phyloP scores from a whole-genome alignment of 2,113 vertebrate species.

The Chloropsis hardwickii region DNA sequence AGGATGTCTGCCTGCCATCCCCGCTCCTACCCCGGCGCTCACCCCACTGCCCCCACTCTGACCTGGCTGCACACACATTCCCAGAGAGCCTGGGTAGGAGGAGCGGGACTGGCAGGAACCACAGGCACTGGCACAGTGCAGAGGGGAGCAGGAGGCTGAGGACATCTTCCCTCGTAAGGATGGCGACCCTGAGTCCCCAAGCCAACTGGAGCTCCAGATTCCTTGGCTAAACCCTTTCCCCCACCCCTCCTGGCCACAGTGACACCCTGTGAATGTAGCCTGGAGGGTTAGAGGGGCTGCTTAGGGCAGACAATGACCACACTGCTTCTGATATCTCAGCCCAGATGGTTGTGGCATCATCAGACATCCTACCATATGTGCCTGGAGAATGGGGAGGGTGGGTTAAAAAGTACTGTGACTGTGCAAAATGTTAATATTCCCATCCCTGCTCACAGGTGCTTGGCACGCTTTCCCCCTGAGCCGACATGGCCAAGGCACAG shows the following conservation, averaged over 20 bases:
- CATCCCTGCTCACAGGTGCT: neutral
- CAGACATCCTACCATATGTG: neutral
- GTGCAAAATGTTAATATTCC: neutral
- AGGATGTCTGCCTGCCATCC: slow-evolving; percentile 14
- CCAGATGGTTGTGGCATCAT: neutral
- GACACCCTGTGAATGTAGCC: neutral
- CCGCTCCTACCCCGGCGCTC: slow-evolving; percentile 1
- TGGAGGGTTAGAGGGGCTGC: neutral
- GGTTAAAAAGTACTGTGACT: neutral
- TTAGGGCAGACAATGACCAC: neutral
- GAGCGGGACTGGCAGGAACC: neutral
- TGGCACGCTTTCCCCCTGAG: neutral
- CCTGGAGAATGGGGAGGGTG: neutral
- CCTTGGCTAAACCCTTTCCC: neutral
- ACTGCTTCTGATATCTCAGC: neutral
- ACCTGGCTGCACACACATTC: neutral
- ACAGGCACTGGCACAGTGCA: neutral
- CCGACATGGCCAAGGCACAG: neutral
- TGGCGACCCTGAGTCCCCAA: neutral
- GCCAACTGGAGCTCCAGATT: neutral
- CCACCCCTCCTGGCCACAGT: neutral
- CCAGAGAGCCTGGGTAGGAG: neutral
- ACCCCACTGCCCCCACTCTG: neutral
- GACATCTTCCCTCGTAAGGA: neutral
- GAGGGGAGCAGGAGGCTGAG: neutral